A percentile compares a stretch with the other conserved stretches of the same genome.
Evolutionary conservation across 2,797 vertebrate species (phyloP).

Genomic region (Fundulus diaphanus): DNA sequence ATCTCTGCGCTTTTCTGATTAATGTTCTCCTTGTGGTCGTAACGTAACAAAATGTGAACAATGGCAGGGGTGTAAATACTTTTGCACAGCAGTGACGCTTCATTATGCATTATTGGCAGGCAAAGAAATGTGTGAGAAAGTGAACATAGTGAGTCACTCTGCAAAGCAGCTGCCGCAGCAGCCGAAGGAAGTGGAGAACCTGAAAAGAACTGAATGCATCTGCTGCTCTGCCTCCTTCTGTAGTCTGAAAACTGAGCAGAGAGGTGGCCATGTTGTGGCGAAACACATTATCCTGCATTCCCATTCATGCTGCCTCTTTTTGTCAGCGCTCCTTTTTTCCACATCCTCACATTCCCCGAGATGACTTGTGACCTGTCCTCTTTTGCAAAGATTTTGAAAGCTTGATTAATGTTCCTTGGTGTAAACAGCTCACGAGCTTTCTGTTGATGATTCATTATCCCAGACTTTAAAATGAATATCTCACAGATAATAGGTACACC

Average conservation of each 20-base stretch:
- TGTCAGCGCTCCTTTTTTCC: not conserved
- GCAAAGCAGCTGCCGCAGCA: not conserved
- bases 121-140: not conserved
- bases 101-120: not conserved
- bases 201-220: slow-evolving; percentile 6
- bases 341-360: not conserved
- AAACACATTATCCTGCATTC: not conserved
- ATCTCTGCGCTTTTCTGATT: not conserved
- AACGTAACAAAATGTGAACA: not conserved
- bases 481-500: not conserved
- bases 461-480: not conserved
- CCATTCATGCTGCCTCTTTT: not conserved
- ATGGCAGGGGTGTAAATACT: not conserved
- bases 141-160: not conserved
- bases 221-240: not conserved
- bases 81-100: not conserved
- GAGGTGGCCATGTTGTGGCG: not conserved
- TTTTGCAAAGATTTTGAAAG: not conserved
- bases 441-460: not conserved
- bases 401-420: slow-evolving; percentile 1
- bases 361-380: not conserved
- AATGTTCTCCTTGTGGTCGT: not conserved
- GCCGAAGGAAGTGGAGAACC: not conserved
- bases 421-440: not conserved
- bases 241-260: not conserved